Percentiles rank a stretch among this genome's conserved stretches.
These are phyloP conservation scores for Brachypterus glaber DNA, from an alignment of 2,888 invertebrate species.

Conservation along the genomic window DNA sequence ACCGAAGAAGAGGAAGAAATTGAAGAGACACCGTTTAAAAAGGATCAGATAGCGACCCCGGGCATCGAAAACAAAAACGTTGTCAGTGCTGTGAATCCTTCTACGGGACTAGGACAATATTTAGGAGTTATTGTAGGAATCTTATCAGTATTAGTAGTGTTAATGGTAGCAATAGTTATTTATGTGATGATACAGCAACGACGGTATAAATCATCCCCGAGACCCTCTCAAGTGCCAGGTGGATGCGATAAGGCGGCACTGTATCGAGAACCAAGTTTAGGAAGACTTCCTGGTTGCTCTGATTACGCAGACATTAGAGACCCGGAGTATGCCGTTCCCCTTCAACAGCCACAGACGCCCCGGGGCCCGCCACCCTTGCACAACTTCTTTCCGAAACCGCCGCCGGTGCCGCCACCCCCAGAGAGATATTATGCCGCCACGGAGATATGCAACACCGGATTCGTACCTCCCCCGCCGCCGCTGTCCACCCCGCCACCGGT, in stretches of 20 bases:
- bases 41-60: conserved; percentile 28
- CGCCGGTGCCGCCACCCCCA: conserved; percentile 56
- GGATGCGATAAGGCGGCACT: conserved; percentile 38
- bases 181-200: conserved; percentile 37
- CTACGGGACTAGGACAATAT: conserved; percentile 36
- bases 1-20: conserved; percentile 33
- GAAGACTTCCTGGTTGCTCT: conserved; percentile 30
- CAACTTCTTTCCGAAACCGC: conserved; percentile 52
- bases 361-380: conserved; percentile 45
- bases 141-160: conserved; percentile 34
- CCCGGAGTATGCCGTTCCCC: conserved; percentile 57
- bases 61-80: conserved; percentile 31
- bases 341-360: conserved; percentile 44
- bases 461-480: conserved; percentile 38
- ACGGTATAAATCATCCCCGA: conserved; percentile 33
- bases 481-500: conserved; percentile 40
- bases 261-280: conserved; percentile 37
- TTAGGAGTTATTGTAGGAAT: conserved; percentile 38
- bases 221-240: conserved; percentile 31
- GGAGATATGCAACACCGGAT: conserved; percentile 47
- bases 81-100: conserved; percentile 35
- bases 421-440: conserved; percentile 65
- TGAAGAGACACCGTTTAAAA: conserved; percentile 24
- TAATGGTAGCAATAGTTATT: conserved; percentile 35
- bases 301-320: conserved; percentile 44